Percentiles rank a stretch among this genome's conserved stretches.
Evolutionary conservation across 2,113 vertebrate species (phyloP).

Genomic region (Ascaphus truei): DNA sequence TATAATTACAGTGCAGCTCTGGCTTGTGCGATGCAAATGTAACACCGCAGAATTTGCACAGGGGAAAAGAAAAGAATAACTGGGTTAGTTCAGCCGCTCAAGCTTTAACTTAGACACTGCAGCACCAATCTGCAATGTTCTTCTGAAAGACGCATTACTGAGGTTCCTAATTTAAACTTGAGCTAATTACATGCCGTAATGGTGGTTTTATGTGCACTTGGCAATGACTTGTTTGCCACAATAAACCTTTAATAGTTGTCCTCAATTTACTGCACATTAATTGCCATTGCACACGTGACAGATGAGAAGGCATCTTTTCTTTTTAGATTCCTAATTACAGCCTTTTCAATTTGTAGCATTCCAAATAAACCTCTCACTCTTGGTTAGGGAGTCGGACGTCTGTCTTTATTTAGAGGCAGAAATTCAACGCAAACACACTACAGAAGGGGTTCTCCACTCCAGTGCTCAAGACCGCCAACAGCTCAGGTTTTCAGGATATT

Average conservation of each 20-base stretch:
- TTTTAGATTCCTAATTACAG: neutral
- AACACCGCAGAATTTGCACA: neutral
- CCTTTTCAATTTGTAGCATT: too few relatives aligned
- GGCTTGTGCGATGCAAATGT: neutral
- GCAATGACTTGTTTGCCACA: constrained; percentile 6
- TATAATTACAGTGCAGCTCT: too few relatives aligned
- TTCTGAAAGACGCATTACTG: neutral
- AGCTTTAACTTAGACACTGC: neutral
- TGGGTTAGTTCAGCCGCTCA: neutral
- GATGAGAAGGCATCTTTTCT: neutral
- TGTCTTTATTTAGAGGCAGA: too few relatives aligned
- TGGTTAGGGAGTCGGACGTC: too few relatives aligned
- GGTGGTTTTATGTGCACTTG: constrained; percentile 11
- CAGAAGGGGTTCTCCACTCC: too few relatives aligned
- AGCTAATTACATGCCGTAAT: constrained; percentile 20
- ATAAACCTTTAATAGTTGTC: constrained; percentile 26
- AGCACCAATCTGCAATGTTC: neutral
- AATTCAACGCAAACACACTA: too few relatives aligned
- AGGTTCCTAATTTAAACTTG: neutral
- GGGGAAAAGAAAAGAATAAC: neutral
- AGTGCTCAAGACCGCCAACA: too few relatives aligned
- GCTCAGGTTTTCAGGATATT: too few relatives aligned
- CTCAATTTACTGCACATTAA: constrained; percentile 13
- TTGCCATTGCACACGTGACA: neutral
- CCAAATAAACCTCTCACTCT: too few relatives aligned